Conservation (phyloP, 1,140 invertebrate species). For the Rhynchophorus ferrugineus region DNA sequence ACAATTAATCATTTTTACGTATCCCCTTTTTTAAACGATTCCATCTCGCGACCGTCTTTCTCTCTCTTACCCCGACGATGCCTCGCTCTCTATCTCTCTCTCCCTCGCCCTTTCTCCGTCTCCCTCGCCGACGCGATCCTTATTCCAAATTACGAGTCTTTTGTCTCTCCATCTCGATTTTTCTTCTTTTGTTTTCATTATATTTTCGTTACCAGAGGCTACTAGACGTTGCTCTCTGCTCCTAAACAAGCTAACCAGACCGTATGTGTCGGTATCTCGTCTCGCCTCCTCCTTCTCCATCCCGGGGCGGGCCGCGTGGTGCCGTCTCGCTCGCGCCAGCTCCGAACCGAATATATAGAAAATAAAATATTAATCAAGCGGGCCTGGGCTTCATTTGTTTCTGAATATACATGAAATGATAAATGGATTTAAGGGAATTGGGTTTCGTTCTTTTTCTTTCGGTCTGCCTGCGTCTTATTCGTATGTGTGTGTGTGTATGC, state of each 20-base stretch:
- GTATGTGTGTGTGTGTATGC: neutral
- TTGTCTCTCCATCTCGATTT: slow-evolving; percentile 7
- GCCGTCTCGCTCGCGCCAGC: neutral
- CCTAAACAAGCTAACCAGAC: neutral
- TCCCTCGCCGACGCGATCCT: too few relatives aligned
- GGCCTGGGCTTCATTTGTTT: slow-evolving; percentile 15
- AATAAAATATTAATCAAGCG: slow-evolving; percentile 18
- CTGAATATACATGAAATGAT: slow-evolving; percentile 20
- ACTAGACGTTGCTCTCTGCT: slow-evolving; percentile 5
- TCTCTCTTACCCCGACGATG: too few relatives aligned
- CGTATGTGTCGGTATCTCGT: neutral
- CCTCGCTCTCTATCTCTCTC: too few relatives aligned
- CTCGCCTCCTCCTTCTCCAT: neutral
- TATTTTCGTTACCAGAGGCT: slow-evolving; percentile 22
- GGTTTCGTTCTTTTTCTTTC: slow-evolving; percentile 9
- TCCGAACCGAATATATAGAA: slow-evolving; percentile 1
- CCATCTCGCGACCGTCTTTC: too few relatives aligned
- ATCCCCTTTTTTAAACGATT: slow-evolving; percentile 4
- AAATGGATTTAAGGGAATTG: slow-evolving; percentile 17
- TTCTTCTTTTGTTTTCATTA: slow-evolving; percentile 15
- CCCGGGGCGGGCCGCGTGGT: neutral
- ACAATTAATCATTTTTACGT: slow-evolving; percentile 11
- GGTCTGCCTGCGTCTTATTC: neutral
- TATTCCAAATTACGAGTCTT: slow-evolving; percentile 3
- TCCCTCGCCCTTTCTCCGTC: too few relatives aligned